Conservation (phyloP, 1,140 invertebrate species). For the Homarus americanus region DNA sequence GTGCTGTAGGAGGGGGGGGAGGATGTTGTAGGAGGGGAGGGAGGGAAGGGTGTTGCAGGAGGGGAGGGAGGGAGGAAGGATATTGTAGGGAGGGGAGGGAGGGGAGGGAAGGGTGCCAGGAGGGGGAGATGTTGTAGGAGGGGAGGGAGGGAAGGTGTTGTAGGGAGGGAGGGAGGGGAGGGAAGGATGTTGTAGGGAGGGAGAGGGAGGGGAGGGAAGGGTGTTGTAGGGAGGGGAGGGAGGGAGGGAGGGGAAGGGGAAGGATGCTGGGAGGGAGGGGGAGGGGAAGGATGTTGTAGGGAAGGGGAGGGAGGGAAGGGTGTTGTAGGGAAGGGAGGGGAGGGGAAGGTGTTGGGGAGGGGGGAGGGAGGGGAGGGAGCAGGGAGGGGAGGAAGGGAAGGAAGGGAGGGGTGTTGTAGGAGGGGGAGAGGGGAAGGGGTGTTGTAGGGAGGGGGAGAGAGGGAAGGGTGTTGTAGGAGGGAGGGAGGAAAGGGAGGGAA, state of each 20-base stretch:
- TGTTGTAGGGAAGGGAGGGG: not conserved
- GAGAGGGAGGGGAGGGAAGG: not conserved
- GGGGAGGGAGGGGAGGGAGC: not conserved
- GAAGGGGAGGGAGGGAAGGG: not conserved
- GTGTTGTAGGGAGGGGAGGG: not conserved
- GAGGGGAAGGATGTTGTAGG: not conserved
- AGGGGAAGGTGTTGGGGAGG: not conserved
- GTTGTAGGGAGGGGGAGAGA: not conserved
- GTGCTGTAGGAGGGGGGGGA: no score
- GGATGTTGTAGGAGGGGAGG: no score
- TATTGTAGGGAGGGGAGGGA: no score
- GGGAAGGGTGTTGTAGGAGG: not conserved
- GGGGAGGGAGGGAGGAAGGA: no score
- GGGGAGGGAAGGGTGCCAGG: no score
- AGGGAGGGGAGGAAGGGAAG: no score
- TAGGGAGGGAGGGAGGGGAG: no score
- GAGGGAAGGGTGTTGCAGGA: no score
- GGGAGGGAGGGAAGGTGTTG: not conserved
- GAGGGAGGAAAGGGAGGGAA: not conserved
- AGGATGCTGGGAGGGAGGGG: not conserved
- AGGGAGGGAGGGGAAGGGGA: not conserved
- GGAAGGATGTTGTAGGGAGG: not conserved
- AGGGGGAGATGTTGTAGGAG: no score
- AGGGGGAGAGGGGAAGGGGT: no score
- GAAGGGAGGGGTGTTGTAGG: no score